These are phyloP conservation scores for Dendronephthya gigantea DNA, from an alignment of 64 coral and sea anemone genomes.

Conservation along the genomic window DNA sequence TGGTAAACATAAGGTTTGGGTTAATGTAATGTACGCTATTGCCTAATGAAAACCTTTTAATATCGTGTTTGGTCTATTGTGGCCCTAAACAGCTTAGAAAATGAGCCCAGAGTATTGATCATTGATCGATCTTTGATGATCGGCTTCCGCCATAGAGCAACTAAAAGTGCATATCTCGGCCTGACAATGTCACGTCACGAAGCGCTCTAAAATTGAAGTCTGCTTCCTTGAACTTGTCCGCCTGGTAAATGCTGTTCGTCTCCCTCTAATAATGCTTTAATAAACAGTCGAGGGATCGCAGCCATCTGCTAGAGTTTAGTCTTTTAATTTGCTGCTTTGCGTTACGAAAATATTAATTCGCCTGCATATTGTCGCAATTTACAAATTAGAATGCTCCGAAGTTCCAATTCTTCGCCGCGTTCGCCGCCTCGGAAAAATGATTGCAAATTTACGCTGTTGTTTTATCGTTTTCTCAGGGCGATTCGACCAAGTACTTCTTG, in stretches of 20 bases:
- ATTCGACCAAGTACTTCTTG: constrained; percentile 94
- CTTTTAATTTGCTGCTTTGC: background rate
- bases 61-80: background rate
- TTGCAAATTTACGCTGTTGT: background rate
- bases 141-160: background rate
- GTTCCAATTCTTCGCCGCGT: background rate
- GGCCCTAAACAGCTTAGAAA: background rate
- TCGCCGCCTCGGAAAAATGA: background rate
- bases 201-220: background rate
- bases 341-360: background rate
- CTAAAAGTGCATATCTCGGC: background rate
- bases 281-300: background rate
- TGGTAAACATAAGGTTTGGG: background rate
- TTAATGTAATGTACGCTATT: background rate
- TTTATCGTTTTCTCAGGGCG: constrained; percentile 63
- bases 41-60: background rate
- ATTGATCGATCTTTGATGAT: background rate
- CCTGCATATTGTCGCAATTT: background rate
- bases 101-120: background rate
- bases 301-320: background rate
- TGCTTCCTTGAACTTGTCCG: background rate
- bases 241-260: background rate
- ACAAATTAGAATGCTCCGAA: background rate
- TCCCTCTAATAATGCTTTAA: background rate
- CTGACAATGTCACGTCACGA: background rate